These are phyloP conservation scores for Adela reaumurella DNA, from an alignment of 2,888 invertebrate species.

Conservation along the genomic window DNA sequence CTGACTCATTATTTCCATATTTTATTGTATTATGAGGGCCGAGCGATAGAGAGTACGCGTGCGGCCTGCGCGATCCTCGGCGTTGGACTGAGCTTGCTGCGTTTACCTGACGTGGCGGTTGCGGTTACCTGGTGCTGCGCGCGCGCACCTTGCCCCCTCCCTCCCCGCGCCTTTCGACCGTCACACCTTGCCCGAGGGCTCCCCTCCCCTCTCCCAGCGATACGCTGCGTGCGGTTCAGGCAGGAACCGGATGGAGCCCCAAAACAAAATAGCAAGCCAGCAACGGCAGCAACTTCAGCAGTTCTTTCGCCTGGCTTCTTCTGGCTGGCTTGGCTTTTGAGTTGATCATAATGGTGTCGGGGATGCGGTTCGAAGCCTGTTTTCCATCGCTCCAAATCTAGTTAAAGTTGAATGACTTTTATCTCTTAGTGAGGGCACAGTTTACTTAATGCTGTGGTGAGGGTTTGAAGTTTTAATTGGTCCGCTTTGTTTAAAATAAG, in stretches of 20 bases:
- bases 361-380: too few species aligned
- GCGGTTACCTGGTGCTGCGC: constrained; percentile 27
- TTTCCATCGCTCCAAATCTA: too few species aligned
- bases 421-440: too few species aligned
- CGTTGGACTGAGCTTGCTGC: constrained; percentile 34
- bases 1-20: constrained; percentile 49
- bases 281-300: constrained; percentile 37
- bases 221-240: constrained; percentile 39
- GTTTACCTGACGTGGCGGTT: too few species aligned
- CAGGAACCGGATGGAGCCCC: constrained; percentile 55
- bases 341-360: too few species aligned
- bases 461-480: too few species aligned
- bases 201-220: constrained; percentile 41
- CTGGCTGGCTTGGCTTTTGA: too few species aligned
- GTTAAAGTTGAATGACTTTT: too few species aligned
- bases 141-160: constrained; percentile 30
- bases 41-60: constrained; percentile 39
- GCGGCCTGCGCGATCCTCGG: constrained; percentile 34
- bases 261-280: constrained; percentile 56
- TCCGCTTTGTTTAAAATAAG: too few species aligned
- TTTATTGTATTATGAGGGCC: constrained; percentile 25
- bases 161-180: constrained; percentile 39
- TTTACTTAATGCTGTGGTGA: too few species aligned
- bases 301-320: too few species aligned
- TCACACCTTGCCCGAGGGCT: constrained; percentile 13